Base-by-base conservation (phyloP, 2,888 invertebrate genomes). In the Sarcophaga carnaria region DNA sequence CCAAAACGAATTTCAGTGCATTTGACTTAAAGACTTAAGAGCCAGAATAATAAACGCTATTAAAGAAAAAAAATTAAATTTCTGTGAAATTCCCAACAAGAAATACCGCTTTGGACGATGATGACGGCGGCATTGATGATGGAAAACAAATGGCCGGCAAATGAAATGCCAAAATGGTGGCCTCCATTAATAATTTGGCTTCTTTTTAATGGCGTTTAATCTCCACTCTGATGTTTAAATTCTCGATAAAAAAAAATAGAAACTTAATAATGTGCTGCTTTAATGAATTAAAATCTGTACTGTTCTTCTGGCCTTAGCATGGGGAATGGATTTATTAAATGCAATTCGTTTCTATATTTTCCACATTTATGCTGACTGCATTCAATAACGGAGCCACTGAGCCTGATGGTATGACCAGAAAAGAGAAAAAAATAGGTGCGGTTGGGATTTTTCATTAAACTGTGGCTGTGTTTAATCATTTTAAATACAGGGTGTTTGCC, bases 401-500 rank as follows among this genome's bases (percentile, higher is more conserved):
- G 8, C 10, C 8, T 37, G 10, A 1, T 54, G 54, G 54, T 54
- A 54, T 54, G 54, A 54, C 54, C 54, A 54, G 37, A 37, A 37
- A 37, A 37, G 37, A 37, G 8, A 8, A 37, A 37, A 54, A 14
- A 54, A 54, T 54, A 54, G 54, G 54, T 54, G 54, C 54, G 54
- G 54, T 54, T 54, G 54, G 17, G 2, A 4, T 14, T 54, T 54
- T 54, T 17, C 17, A 17, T 3, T 54, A 17, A 54, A 54, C 11
- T 54, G 2, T 37, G 37, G 10, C 37, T 62, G 22, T 81, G 27
- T 17, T 71, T 77, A 60, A 27, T 45, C 59, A 14, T 71, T 45
- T 69, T 17, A 59, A 63, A 70, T 75, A 75, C 83, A 75, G 83
- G 79, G 75, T 84, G 83, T 84, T 84, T 75, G 83, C 45, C 47